phyloP scores from a whole-genome alignment of 2,797 vertebrate genomes.

The Salarias fasciatus region DNA sequence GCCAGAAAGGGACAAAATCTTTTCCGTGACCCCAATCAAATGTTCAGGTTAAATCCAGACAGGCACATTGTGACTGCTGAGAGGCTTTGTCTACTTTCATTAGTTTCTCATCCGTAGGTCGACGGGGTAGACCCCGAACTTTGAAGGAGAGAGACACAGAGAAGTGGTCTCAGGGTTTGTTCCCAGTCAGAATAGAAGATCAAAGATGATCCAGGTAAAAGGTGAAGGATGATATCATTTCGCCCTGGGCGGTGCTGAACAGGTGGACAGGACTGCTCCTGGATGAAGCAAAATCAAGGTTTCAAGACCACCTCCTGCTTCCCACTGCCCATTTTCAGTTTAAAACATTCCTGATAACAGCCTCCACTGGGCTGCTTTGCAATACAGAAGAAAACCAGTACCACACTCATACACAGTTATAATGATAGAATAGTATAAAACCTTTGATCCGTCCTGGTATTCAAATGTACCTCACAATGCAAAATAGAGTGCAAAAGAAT shows the following conservation, averaged over 20 bases:
- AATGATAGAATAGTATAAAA: not conserved
- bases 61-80: constrained; percentile 36
- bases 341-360: too few species aligned
- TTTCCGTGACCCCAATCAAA: constrained; percentile 36
- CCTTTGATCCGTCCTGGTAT: constrained; percentile 2
- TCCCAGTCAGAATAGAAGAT: constrained; percentile 3
- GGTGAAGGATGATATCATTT: constrained; percentile 32
- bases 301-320: too few species aligned
- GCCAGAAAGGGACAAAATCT: constrained; percentile 6
- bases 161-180: constrained; percentile 13
- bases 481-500: constrained; percentile 49
- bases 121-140: constrained; percentile 26
- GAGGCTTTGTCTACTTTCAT: constrained; percentile 57
- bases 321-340: too few species aligned
- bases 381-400: too few species aligned
- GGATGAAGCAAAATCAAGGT: too few species aligned
- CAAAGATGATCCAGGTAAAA: constrained; percentile 34
- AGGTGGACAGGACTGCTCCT: too few species aligned
- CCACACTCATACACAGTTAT: not conserved
- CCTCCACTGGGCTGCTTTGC: too few species aligned
- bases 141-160: constrained; percentile 21
- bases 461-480: constrained; percentile 23
- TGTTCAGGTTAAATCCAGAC: constrained; percentile 46
- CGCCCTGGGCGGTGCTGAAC: too few species aligned
- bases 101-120: constrained; percentile 60